Percentiles rank a stretch among this genome's conserved stretches.
Conservation (phyloP, 2,113 vertebrate genomes). For the Nipponia nippon region DNA sequence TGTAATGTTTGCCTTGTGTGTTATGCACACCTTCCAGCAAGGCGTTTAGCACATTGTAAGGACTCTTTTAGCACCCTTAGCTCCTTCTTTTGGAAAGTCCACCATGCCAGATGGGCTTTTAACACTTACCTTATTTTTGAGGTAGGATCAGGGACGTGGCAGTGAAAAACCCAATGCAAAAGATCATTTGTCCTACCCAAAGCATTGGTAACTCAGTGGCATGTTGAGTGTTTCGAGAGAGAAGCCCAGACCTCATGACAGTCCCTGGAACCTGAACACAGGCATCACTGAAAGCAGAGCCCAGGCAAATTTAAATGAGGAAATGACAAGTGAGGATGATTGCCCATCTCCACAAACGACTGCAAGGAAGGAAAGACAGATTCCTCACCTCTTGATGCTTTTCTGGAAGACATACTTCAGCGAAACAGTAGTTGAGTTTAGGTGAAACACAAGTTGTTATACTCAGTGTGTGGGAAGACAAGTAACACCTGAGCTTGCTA, state of each 20-base stretch:
- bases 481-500: neutral
- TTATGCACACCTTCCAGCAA: neutral
- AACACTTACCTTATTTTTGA: neutral
- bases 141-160: neutral
- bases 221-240: neutral
- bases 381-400: neutral
- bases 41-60: conserved; percentile 2
- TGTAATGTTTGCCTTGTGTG: neutral
- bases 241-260: neutral
- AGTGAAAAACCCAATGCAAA: neutral
- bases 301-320: neutral
- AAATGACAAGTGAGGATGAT: neutral
- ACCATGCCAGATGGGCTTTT: neutral
- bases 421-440: neutral
- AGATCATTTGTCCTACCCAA: neutral
- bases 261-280: neutral
- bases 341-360: neutral
- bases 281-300: neutral
- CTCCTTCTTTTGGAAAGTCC: conserved; percentile 2
- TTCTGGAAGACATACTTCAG: neutral
- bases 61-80: neutral
- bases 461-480: neutral
- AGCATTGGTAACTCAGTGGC: neutral
- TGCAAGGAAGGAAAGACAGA: neutral
- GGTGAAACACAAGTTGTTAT: neutral